Base-by-base conservation (phyloP, 2,888 invertebrate genomes). In the Drosophila diplacantha region DNA sequence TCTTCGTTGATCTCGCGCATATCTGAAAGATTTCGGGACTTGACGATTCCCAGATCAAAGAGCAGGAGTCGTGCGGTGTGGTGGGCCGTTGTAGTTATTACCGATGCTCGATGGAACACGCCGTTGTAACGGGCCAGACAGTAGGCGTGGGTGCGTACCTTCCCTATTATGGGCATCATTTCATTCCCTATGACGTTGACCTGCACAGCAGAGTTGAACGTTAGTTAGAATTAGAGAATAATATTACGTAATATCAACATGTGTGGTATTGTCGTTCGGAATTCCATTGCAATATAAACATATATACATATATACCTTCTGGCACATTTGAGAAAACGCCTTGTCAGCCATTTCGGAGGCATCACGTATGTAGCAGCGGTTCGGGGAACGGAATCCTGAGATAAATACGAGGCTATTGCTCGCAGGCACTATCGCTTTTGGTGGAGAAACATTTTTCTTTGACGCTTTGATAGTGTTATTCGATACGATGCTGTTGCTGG, bases 301-400 rank as follows among this genome's bases (percentile, higher is more conserved):
- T 16, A 3, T 55, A 29, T 43, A 66, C 66, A 53, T 18, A 66
- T 67, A 53, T 18, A 76, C 76, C 75, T 55, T 71, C 4, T 41
- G 14, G 26, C 65, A 64, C 2, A 73, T 11, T 6, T 50, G 9
- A 0, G 12, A 39, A 69, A 50, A 37, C 26, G 61, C 71, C 11
- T 41, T 24, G 37, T 68, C 73, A 50, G 71, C 66, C 6, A 24
- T 2, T 58, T 53, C 49, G 35, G 60, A 65, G 12, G 58, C 62
- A 8, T 61, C 61, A 9, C 75, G 75, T 1, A 81, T 16, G 20
- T 53, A 54, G 22, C 78, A 81, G 16, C 60, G 56, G 57, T 81
- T 74, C 3, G 69, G 7, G 0, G 66, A 69, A 4, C 22, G 12
- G 38, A 76, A 80, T 12, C 58, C 58, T 0, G 24, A 49, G 1